A percentile compares a stretch with the other conserved stretches of the same genome.
Evolutionary conservation across 2,797 vertebrate species (phyloP).

Genomic region (Coregonus ussuriensis): DNA sequence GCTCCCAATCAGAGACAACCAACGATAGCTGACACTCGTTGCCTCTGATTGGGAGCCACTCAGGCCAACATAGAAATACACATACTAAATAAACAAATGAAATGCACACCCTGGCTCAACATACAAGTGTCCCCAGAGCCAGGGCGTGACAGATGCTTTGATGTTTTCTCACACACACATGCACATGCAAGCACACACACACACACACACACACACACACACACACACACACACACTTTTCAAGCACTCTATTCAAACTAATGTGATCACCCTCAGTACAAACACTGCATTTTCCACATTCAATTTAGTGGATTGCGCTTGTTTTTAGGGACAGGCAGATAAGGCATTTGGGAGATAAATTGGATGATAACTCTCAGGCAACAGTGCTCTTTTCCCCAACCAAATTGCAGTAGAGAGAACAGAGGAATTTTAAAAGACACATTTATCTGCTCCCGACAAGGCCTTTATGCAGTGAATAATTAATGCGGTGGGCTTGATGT

Average conservation of each 20-base stretch:
- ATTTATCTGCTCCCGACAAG: conserved; percentile 62
- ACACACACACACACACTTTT: conserved; percentile 10
- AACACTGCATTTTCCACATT: conserved; percentile 17
- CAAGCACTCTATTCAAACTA: conserved; percentile 9
- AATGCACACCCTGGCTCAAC: too few species aligned
- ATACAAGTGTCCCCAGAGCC: too few species aligned
- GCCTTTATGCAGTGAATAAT: conserved; percentile 65
- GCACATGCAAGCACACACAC: conserved; percentile 15
- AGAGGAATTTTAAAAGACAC: conserved; percentile 59
- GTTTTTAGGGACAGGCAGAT: conserved; percentile 36
- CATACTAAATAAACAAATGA: too few species aligned
- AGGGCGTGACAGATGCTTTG: conserved; percentile 12
- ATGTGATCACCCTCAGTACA: neutral
- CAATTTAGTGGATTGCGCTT: conserved; percentile 27
- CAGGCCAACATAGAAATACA: too few species aligned
- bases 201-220: conserved; percentile 21
- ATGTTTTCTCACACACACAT: conserved; percentile 23
- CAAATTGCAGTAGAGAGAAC: conserved; percentile 49
- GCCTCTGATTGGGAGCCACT: too few species aligned
- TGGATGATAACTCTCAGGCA: conserved; percentile 55
- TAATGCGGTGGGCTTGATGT: conserved; percentile 55
- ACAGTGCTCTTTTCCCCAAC: conserved; percentile 40
- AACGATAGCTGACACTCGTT: too few species aligned
- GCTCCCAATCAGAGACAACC: too few species aligned
- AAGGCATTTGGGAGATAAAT: conserved; percentile 54